phyloP scores from a whole-genome alignment of 2,888 invertebrate species.

The Leucoma salicis region DNA sequence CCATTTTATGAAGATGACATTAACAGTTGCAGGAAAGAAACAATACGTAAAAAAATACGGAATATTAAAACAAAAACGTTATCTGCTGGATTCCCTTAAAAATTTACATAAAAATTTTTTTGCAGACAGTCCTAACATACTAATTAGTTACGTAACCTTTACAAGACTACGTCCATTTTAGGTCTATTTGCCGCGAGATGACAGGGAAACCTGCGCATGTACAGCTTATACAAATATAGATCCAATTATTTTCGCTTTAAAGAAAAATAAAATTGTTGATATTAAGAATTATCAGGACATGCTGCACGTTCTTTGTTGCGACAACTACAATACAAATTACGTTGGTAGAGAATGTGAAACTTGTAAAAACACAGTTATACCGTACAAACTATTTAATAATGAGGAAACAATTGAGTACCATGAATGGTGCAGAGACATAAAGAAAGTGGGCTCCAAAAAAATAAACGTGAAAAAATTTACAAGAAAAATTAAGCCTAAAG shows the following conservation, averaged over 20 bases:
- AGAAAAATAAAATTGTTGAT: neutral
- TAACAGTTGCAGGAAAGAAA: no score
- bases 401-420: constrained; percentile 8
- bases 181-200: neutral
- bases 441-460: neutral
- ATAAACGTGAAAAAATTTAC: constrained; percentile 1
- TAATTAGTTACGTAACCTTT: no score
- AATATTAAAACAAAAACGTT: no score
- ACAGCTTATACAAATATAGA: neutral
- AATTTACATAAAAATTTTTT: no score
- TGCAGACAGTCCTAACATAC: no score
- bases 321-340: constrained; percentile 1
- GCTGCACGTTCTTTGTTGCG: constrained; percentile 3
- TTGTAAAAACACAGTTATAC: constrained; percentile 3
- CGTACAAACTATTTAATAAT: neutral
- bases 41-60: no score
- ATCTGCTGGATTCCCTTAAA: no score
- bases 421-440: constrained; percentile 13
- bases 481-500: constrained; percentile 8
- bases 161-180: neutral
- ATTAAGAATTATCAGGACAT: no score
- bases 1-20: no score
- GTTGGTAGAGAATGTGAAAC: constrained; percentile 5
- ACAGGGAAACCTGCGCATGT: neutral
- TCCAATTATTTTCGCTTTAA: neutral